Evolutionary conservation across 2,113 vertebrate genomes (phyloP), one percentile per base, ranked within the genome.

Genomic region (Ptyas mucosa): DNA sequence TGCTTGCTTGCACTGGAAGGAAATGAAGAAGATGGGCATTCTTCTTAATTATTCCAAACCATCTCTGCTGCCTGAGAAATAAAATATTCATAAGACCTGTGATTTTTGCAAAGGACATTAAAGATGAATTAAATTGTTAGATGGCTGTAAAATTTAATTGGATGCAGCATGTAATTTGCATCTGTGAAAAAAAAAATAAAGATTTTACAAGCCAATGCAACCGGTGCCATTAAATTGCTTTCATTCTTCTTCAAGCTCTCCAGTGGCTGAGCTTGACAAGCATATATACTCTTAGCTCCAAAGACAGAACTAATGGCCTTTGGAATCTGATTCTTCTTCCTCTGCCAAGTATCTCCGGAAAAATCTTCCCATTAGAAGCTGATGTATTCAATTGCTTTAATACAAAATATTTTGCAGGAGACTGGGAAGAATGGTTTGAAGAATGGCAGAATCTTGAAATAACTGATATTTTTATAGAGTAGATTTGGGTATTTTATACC

Each of bases 41-140:
- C 54, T 39, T 90, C 92, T 95, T 94, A 93, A 95, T 94, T 94
- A 94, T 94, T 94, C 88, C 89, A 93, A 94, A 95, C 49, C 21
- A 49, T 69, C 64, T 89, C 69, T 90, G 94, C 94, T 93, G 93
- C 91, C 90, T 96, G 94, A 26, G 92, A 96, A 97, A 97, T 96
- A 96, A 97, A 98, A 96, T 96, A 97, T 97, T 97, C 97, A 97
- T 97, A 95, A 86, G 92, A 94, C 95, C 92, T 20, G 57, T 97
- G 96, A 95, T 96, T 97, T 96, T 96, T 95, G 94, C 49, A 81
- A 95, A 97, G 95, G 95, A 96, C 94, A 96, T 94, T 95, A 95
- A 94, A 95, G 92, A 95, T 94, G 95, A 96, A 97, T 97, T 87
- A 92, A 89, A 64, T 92, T 96, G 97, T 96, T 96, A 97, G 96